phyloP scores from a whole-genome alignment of 1,140 invertebrate genomes.

The Hycleus phaleratus region DNA sequence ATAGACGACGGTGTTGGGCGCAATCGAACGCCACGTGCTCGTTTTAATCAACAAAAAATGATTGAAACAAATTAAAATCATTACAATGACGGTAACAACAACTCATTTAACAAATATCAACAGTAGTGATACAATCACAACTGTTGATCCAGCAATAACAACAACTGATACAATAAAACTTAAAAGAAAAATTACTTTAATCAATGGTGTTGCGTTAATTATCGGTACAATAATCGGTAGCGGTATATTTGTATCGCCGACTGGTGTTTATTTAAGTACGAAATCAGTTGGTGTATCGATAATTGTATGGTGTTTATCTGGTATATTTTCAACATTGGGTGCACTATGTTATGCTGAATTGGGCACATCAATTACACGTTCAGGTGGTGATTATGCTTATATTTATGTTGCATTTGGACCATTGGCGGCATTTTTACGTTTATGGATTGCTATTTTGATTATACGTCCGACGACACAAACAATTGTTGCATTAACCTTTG shows the following conservation, averaged over 20 bases:
- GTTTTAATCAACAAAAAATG: no score
- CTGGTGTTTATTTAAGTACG: conserved; percentile 58
- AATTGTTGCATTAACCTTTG: conserved; percentile 75
- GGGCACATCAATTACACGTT: conserved; percentile 70
- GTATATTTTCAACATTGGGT: conserved; percentile 66
- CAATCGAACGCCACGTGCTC: no score
- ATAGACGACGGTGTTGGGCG: no score
- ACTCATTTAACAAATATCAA: not conserved
- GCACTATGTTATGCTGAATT: conserved; percentile 81
- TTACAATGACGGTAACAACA: conserved; percentile 1
- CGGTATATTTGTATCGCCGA: conserved; percentile 76
- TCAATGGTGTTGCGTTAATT: conserved; percentile 82
- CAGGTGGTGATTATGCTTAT: conserved; percentile 85
- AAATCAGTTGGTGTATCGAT: conserved; percentile 61
- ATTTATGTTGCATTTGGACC: conserved; percentile 80
- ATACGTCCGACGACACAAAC: conserved; percentile 77
- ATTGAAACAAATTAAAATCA: no score
- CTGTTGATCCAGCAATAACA: conserved; percentile 14
- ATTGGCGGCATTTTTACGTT: conserved; percentile 75
- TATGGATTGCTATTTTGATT: conserved; percentile 82
- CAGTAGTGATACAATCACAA: not conserved
- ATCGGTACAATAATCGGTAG: conserved; percentile 75
- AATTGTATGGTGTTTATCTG: conserved; percentile 65
- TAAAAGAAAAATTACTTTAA: conserved; percentile 73
- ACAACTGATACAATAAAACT: conserved; percentile 52